Conservation (phyloP, 1,140 invertebrate species). For the Drosophila simulans region DNA sequence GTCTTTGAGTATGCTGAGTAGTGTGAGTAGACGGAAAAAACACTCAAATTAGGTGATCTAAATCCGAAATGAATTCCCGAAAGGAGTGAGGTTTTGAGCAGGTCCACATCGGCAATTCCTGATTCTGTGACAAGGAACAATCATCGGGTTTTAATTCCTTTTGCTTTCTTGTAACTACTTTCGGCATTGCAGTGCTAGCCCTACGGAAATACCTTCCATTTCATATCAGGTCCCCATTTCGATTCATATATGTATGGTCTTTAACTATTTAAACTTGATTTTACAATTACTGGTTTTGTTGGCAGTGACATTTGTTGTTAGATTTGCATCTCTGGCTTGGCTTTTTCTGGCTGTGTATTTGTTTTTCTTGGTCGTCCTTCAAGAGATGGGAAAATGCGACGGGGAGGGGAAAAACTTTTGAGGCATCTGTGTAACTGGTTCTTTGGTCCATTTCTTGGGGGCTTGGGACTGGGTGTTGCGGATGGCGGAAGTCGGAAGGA, state of each 20-base stretch:
- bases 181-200: slow-evolving; percentile 12
- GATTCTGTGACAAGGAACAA: slow-evolving; percentile 42
- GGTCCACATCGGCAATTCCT: slow-evolving; percentile 35
- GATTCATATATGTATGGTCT: background rate
- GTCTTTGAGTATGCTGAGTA: slow-evolving; percentile 68
- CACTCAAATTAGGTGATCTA: slow-evolving; percentile 4
- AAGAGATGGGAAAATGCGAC: slow-evolving; percentile 2
- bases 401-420: slow-evolving; percentile 28
- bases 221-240: background rate
- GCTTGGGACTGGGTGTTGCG: background rate
- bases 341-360: slow-evolving; percentile 51
- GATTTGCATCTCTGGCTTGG: slow-evolving; percentile 67
- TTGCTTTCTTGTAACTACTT: background rate
- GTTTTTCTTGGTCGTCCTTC: slow-evolving; percentile 36
- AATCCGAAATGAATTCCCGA: slow-evolving; percentile 6
- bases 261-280: slow-evolving; percentile 38
- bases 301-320: slow-evolving; percentile 57
- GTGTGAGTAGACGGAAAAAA: slow-evolving; percentile 24
- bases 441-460: slow-evolving; percentile 62
- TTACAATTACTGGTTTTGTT: slow-evolving; percentile 14
- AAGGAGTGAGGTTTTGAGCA: slow-evolving; percentile 33
- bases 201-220: too few relatives aligned
- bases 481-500: background rate
- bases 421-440: slow-evolving; percentile 40
- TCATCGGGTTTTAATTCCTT: slow-evolving; percentile 25